Conservation (phyloP, 1,140 invertebrate genomes). For the Hycleus cichorii region DNA sequence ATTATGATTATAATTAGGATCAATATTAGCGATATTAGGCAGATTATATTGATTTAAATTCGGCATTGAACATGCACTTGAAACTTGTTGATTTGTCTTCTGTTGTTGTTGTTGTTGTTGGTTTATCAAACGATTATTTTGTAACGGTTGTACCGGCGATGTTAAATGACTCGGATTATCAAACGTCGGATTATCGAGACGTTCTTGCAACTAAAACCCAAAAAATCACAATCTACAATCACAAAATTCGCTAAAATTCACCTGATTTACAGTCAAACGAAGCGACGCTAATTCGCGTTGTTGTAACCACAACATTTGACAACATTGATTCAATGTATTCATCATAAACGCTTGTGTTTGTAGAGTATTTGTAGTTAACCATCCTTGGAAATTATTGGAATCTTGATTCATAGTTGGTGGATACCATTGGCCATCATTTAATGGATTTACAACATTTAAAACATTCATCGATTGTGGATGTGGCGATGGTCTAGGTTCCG, state of each 20-base stretch:
- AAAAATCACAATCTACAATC: neutral
- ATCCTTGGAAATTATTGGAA: neutral
- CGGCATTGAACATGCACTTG: constrained; percentile 31
- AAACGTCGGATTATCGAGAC: neutral
- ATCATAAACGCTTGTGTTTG: constrained; percentile 44
- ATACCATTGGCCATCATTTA: constrained; percentile 17
- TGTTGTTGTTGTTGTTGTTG: constrained; percentile 15
- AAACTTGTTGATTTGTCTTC: constrained; percentile 29
- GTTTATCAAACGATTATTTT: neutral
- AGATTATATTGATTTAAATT: constrained; percentile 32
- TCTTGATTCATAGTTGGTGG: neutral
- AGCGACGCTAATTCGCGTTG: constrained; percentile 42
- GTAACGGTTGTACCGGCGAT: neutral
- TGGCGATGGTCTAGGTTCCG: constrained; percentile 29
- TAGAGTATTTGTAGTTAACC: constrained; percentile 36
- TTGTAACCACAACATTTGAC: constrained; percentile 45
- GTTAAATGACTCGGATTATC: constrained; percentile 1
- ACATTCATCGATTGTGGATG: constrained; percentile 25
- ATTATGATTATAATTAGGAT: constrained; percentile 26
- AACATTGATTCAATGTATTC: constrained; percentile 44
- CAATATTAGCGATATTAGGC: constrained; percentile 20
- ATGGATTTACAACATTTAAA: constrained; percentile 27
- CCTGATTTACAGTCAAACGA: constrained; percentile 29
- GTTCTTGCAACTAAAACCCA: constrained; percentile 12
- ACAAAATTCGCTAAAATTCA: neutral